Evolutionary conservation across 2,888 invertebrate genomes (phyloP).

Genomic region (Agriopis marginaria): DNA sequence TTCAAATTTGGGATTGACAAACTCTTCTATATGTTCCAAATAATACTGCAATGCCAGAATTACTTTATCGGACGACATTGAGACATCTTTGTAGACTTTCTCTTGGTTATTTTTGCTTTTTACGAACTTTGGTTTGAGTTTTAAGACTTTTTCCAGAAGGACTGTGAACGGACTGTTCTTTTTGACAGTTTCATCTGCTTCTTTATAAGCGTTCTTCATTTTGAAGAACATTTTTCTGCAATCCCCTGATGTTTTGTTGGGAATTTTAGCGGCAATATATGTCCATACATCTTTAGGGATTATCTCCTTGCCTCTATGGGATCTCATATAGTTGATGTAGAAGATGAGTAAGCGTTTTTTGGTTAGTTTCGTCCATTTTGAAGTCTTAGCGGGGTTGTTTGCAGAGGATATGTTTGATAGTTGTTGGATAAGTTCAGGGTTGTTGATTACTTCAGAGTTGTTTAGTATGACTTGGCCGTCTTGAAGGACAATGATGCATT

Average conservation of each 20-base stretch:
- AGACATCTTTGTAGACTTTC: constrained; percentile 63
- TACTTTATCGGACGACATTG: constrained; percentile 64
- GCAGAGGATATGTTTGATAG: constrained; percentile 40
- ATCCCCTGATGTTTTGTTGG: constrained; percentile 58
- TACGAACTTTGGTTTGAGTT: constrained; percentile 63
- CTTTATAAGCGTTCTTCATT: constrained; percentile 62
- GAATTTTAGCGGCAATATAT: constrained; percentile 65
- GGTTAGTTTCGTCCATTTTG: constrained; percentile 68
- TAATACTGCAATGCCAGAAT: constrained; percentile 69
- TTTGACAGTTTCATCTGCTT: constrained; percentile 47
- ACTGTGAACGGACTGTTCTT: constrained; percentile 54
- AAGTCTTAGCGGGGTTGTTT: constrained; percentile 24
- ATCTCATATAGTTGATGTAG: constrained; percentile 70
- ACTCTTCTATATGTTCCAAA: constrained; percentile 72
- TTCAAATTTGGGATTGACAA: constrained; percentile 71
- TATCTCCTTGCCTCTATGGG: constrained; percentile 64
- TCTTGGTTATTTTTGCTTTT: constrained; percentile 58
- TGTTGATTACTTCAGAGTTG: constrained; percentile 18
- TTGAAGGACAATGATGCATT: constrained; percentile 80
- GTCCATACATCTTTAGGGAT: constrained; percentile 70
- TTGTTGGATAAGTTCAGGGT: constrained; percentile 56
- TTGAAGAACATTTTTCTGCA: constrained; percentile 71
- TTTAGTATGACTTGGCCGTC: constrained; percentile 65
- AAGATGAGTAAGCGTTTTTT: constrained; percentile 67
- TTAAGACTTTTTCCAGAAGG: constrained; percentile 65